Evolutionary conservation across 2,113 vertebrate species (phyloP), one percentile per base, ranked within the genome.

Genomic region (Oenanthe melanoleuca): DNA sequence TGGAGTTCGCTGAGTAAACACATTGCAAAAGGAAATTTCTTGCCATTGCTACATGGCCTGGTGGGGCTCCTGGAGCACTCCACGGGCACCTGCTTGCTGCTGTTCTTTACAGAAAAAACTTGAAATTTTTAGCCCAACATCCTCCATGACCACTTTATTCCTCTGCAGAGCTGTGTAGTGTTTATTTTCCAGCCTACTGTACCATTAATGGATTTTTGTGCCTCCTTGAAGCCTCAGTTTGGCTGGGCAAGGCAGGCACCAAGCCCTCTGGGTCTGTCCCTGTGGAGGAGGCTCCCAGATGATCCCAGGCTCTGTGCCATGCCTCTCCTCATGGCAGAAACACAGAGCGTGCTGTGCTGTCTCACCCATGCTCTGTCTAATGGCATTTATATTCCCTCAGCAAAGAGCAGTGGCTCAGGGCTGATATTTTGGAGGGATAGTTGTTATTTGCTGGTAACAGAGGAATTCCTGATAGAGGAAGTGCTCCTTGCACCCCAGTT

Each of bases 271-370:
- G 52, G 26, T 28, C 29, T 16, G 49, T 20, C 37, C 22, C 1
- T 6, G 23, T 26, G 26, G 47, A 63, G 42, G 42, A 55, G 34
- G 44, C 28, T 77, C 55, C 49, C 64, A 34, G 53, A 4, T 49
- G 22, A 24, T 40, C 6, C 37, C 0, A 3, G 42, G 31, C 44
- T 60, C 40, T 1, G 12, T 24, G 23, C 40, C 21, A 50, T 49
- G 31, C 31, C 24, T 10, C 31, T 64, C 21, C 40, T 44, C 14
- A 1, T 64, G 53, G 79, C 61, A 79, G 56, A 47, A 66, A 31
- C 6, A 1, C 6, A 1, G 13, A 9, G 42, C 70, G 55, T 18
- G 24, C 29, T 49, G 9, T 8, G 11, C 0, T 4, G 8, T 50
- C 37, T 64, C 63, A 33, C 25, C 49, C 31, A 2, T 18, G 24